Conservation (phyloP, 30 jellyfish, hydroid and myxozoan species). For the Hydra vulgaris region DNA sequence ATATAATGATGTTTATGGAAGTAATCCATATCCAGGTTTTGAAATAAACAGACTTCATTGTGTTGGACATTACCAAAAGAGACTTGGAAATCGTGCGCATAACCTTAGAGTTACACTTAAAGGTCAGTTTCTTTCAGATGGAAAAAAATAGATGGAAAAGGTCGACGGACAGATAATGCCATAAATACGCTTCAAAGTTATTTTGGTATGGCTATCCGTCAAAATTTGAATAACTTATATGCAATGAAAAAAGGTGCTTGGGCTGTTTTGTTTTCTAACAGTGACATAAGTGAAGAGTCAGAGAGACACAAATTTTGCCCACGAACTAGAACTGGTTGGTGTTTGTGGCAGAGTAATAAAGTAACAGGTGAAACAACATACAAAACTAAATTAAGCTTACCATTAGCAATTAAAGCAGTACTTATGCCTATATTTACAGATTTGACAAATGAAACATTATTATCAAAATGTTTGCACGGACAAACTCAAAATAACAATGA, state of each 20-base stretch:
- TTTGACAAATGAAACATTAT: conserved; percentile 5
- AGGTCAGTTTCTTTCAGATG: conserved; percentile 13
- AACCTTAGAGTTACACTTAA: background rate
- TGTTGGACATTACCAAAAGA: conserved; percentile 20
- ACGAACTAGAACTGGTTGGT: conserved; percentile 16
- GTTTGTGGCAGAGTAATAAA: conserved; percentile 18
- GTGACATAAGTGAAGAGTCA: conserved; percentile 11
- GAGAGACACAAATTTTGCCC: conserved; percentile 25
- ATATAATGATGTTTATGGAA: background rate
- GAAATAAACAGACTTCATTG: conserved; percentile 8
- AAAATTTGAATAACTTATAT: background rate
- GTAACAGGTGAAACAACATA: conserved; percentile 5
- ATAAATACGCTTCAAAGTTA: conserved; percentile 14
- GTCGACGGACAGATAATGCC: conserved; percentile 18
- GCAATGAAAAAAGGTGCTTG: conserved; percentile 15
- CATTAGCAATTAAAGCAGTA: conserved; percentile 16
- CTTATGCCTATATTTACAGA: conserved; percentile 19
- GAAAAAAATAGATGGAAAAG: conserved; percentile 16
- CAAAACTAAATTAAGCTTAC: conserved; percentile 17
- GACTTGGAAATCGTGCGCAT: conserved; percentile 14
- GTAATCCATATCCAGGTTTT: conserved; percentile 5
- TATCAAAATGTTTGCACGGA: conserved; percentile 16
- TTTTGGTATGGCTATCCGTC: conserved; percentile 28
- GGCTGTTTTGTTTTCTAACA: conserved; percentile 14
- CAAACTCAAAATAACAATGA: conserved; percentile 29